A percentile compares a stretch with the other conserved stretches of the same genome.
Conservation (phyloP, 2,113 vertebrate genomes). For the Emydocephalus ijimae region DNA sequence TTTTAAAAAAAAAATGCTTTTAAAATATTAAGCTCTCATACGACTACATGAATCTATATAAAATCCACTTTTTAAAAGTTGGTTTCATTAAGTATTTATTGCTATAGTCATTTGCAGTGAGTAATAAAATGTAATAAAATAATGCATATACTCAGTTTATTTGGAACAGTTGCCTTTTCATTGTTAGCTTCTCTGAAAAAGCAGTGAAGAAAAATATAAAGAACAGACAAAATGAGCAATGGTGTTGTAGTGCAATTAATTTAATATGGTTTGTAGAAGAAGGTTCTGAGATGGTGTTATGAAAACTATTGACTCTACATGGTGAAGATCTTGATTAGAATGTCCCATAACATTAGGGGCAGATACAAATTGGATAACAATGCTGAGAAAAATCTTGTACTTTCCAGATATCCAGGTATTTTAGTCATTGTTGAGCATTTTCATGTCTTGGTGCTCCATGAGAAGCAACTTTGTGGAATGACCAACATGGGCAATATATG, state of each 20-base stretch:
- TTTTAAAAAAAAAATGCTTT: neutral
- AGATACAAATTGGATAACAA: neutral
- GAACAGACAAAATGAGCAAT: neutral
- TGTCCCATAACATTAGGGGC: neutral
- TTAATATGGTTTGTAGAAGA: neutral
- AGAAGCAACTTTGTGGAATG: neutral
- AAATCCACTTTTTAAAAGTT: neutral
- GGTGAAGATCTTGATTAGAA: neutral
- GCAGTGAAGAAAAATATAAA: neutral
- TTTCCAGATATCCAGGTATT: neutral
- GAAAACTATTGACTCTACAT: neutral
- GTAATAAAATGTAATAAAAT: conserved; percentile 3
- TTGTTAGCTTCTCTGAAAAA: neutral
- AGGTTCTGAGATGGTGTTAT: neutral
- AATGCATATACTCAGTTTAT: neutral
- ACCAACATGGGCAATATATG: neutral
- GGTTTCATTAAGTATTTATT: conserved; percentile 19
- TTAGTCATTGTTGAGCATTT: neutral
- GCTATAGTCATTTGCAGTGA: neutral
- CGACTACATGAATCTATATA: neutral
- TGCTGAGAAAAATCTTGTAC: neutral
- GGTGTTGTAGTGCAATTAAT: neutral
- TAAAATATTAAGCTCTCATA: neutral
- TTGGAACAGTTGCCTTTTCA: neutral
- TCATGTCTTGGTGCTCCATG: neutral